These are phyloP conservation scores for Zosterops borbonicus DNA, from an alignment of 2,113 vertebrate genomes.

Conservation along the genomic window DNA sequence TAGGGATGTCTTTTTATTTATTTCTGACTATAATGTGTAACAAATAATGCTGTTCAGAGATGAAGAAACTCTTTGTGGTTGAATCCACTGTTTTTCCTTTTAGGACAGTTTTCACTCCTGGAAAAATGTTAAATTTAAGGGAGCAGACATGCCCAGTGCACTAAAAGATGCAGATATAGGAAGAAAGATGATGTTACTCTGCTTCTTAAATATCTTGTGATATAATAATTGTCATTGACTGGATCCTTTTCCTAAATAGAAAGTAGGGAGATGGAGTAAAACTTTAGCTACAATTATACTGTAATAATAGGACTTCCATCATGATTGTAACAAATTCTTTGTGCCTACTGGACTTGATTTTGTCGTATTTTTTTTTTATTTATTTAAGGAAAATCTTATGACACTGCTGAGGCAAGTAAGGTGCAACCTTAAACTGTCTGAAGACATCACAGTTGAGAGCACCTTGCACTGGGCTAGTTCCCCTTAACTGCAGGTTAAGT, in stretches of 20 bases:
- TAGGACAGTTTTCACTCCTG: not conserved
- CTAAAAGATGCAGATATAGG: not conserved
- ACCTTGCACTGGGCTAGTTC: not conserved
- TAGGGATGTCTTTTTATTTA: not conserved
- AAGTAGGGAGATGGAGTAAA: not conserved
- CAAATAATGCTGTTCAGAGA: not conserved
- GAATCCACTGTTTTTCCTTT: not conserved
- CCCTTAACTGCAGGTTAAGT: not conserved
- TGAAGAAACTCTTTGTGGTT: not conserved
- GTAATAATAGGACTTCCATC: not conserved
- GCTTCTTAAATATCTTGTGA: not conserved
- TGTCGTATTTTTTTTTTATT: not conserved
- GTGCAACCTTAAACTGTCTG: not conserved
- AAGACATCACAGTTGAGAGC: not conserved
- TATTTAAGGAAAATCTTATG: not conserved
- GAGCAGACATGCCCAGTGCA: not conserved
- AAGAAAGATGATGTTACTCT: not conserved
- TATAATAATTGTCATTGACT: not conserved
- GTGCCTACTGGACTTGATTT: conserved; percentile 11
- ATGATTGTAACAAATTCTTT: not conserved
- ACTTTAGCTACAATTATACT: not conserved
- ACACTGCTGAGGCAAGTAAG: not conserved
- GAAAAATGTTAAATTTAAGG: not conserved
- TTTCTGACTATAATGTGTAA: not conserved
- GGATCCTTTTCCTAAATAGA: not conserved